Base-by-base conservation (phyloP, 2,113 vertebrate genomes). In the Eonycteris spelaea region DNA sequence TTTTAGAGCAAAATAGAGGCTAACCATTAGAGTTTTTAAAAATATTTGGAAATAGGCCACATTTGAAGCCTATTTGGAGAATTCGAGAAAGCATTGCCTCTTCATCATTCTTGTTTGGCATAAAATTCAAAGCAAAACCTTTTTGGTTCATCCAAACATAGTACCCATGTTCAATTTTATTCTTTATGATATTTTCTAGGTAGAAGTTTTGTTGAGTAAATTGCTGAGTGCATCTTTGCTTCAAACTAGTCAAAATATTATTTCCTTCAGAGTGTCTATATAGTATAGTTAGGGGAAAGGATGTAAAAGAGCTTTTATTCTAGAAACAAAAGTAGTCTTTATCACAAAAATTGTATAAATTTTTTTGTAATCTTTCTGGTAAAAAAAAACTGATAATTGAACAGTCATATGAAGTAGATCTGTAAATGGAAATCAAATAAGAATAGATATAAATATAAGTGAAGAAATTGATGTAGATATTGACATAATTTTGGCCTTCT, bases 111-210 rank as follows among this genome's bases (percentile, higher is more conserved):
- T 77, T 93, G 51, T 88, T 88, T 85, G 71, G 7, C 63, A 79
- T 80, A 63, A 91, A 85, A 91, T 68, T 84, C 82, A 84, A 87
- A 91, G 40, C 5, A 84, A 88, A 85, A 68, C 13, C n/a, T 55
- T 93, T 83, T 71, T 35, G 8, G 11, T 86, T 87, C 79, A 90
- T 71, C 10, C 55, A 85, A 84, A 75, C 15, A 83, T 53, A 75
- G 15, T 38, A 18, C 14, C n/a, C 22, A 73, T 35, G 35, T 79
- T 91, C 35, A 70, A 5, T 43, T 67, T 84, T 83, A 15, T 80
- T 40, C 21, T 33, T 84, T 79, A 22, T 79, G 38, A 40, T 95
- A 74, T 40, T 80, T 84, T 73, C 35, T 78, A 83, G 33, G 40
- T 86, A 10, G 21, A 91, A 79, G 55, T 61, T 67, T 2, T 55